Conservation (phyloP, 1,140 invertebrate species). For the Leptopilina clavipes region DNA sequence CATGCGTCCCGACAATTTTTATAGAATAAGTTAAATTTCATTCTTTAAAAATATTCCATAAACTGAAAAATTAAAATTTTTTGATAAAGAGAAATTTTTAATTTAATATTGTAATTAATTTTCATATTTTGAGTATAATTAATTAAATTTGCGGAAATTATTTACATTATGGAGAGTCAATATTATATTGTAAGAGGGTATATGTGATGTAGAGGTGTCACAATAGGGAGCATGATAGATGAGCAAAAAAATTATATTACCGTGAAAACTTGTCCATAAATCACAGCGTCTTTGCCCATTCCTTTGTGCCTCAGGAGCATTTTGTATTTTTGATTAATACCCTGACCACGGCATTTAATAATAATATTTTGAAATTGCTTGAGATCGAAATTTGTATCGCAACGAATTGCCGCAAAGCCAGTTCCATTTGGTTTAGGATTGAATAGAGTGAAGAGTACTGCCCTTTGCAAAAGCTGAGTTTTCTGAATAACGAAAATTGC, state of each 20-base stretch:
- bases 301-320: conserved; percentile 78
- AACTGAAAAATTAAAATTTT: no score
- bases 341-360: conserved; percentile 78
- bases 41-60: no score
- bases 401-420: conserved; percentile 79
- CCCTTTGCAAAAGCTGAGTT: conserved; percentile 76
- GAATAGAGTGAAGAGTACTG: conserved; percentile 80
- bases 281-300: conserved; percentile 76
- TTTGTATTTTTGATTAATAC: conserved; percentile 76
- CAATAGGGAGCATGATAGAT: conserved; percentile 19
- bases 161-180: conserved; percentile 27
- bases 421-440: conserved; percentile 80
- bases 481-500: conserved; percentile 78
- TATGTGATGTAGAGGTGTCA: conserved; percentile 27
- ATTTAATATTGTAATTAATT: no score
- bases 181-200: not conserved
- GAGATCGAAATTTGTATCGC: conserved; percentile 74
- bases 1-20: no score
- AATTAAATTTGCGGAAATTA: conserved; percentile 5
- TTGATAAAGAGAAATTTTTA: no score
- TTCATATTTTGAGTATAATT: not conserved
- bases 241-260: conserved; percentile 62
- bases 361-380: conserved; percentile 73
- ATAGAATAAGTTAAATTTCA: no score
- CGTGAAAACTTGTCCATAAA: conserved; percentile 80